These are phyloP conservation scores for Pollenia angustigena DNA, from an alignment of 2,888 invertebrate genomes.

Conservation along the genomic window DNA sequence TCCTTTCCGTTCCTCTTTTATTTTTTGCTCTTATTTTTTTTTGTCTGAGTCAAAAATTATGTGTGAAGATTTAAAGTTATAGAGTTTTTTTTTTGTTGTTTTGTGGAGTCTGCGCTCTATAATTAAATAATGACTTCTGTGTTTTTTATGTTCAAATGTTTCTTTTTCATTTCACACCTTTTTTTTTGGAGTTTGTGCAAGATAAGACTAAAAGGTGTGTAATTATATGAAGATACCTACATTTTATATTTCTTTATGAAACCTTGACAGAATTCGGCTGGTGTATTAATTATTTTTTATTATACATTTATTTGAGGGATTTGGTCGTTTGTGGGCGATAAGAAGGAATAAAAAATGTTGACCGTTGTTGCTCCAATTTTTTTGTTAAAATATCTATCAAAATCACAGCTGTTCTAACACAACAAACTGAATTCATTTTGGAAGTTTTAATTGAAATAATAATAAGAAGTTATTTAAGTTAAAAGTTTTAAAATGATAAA, in stretches of 20 bases:
- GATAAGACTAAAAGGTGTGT: constrained; percentile 56
- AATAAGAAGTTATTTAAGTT: too few relatives aligned
- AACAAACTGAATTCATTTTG: too few relatives aligned
- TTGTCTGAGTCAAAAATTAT: constrained; percentile 33
- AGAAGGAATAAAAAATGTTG: too few relatives aligned
- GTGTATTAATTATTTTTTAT: too few relatives aligned
- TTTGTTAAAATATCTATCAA: too few relatives aligned
- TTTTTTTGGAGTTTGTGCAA: constrained; percentile 11
- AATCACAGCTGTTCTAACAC: too few relatives aligned
- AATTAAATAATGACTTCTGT: constrained; percentile 72
- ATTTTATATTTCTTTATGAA: background rate
- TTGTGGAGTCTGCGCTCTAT: constrained; percentile 48
- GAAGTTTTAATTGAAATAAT: too few relatives aligned
- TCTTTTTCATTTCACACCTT: constrained; percentile 63
- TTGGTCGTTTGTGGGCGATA: too few relatives aligned
- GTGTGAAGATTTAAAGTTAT: constrained; percentile 53
- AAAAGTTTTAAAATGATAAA: too few relatives aligned
- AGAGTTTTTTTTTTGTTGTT: constrained; percentile 31
- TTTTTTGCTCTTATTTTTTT: constrained; percentile 7
- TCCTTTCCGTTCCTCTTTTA: background rate
- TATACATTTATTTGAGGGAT: too few relatives aligned
- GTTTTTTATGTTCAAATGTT: constrained; percentile 39
- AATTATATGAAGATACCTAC: constrained; percentile 9
- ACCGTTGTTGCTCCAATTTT: too few relatives aligned
- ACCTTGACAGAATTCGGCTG: constrained; percentile 4